These are phyloP conservation scores for Microcebus tavaratra DNA, from an alignment of 2,113 vertebrate genomes.

Conservation along the genomic window DNA sequence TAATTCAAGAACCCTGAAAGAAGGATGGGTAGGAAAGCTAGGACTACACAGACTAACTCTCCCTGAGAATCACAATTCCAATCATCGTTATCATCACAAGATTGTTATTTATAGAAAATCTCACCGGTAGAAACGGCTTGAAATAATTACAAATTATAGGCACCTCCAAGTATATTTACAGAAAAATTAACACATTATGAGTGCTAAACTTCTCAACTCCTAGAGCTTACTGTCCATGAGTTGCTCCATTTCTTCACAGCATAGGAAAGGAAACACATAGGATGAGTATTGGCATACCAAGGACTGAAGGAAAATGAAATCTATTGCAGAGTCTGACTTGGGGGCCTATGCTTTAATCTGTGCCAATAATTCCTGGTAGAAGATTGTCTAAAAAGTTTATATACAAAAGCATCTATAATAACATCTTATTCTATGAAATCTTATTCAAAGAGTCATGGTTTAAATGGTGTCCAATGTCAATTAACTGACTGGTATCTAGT, in stretches of 20 bases:
- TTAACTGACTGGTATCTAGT: background rate
- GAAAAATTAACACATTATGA: conserved; percentile 18
- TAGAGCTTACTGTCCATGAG: background rate
- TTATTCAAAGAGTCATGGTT: conserved; percentile 2
- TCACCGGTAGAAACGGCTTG: background rate
- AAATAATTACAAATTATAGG: background rate
- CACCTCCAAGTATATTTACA: background rate
- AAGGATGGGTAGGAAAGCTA: background rate
- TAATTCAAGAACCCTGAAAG: background rate
- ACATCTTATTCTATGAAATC: background rate
- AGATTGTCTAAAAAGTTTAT: background rate
- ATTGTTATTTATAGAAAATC: conserved; percentile 6
- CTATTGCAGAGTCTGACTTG: background rate
- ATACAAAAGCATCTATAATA: background rate
- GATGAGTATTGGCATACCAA: background rate
- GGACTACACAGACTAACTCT: background rate
- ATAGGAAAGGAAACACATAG: background rate
- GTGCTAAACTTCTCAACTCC: background rate
- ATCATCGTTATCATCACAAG: background rate
- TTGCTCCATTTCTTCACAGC: background rate
- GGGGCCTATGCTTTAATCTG: background rate
- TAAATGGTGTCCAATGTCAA: background rate
- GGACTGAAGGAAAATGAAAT: background rate
- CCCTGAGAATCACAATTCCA: background rate
- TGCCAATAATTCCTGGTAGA: background rate